Evolutionary conservation across 1,140 invertebrate species (phyloP).

Genomic region (Lerema accius): DNA sequence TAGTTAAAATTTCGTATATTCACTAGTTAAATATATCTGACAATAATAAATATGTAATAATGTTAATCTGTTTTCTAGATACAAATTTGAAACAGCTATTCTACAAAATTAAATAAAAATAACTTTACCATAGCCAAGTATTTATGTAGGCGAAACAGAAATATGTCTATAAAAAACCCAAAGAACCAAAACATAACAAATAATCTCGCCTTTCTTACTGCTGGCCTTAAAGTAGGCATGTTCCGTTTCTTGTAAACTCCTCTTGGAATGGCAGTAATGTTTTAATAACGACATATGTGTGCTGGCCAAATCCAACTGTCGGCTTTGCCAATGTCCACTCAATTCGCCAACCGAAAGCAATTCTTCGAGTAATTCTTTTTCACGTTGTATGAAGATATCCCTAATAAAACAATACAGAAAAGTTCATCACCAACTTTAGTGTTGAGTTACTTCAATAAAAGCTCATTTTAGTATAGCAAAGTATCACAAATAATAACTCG

Average conservation of each 20-base stretch:
- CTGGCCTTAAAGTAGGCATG: slow-evolving; percentile 81
- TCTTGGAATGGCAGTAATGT: slow-evolving; percentile 93
- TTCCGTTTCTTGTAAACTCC: slow-evolving; percentile 87
- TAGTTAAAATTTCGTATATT: too few species aligned
- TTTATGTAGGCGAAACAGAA: not conserved
- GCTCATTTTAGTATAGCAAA: not conserved
- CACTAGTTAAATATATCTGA: too few species aligned
- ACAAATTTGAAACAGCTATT: not conserved
- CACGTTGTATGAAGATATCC: slow-evolving; percentile 95
- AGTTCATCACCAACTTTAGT: too few species aligned
- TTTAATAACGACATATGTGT: slow-evolving; percentile 92
- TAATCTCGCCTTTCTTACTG: slow-evolving; percentile 73
- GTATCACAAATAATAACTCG: slow-evolving; percentile 20
- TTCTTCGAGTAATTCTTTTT: slow-evolving; percentile 94
- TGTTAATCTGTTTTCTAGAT: too few species aligned
- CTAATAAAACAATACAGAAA: slow-evolving; percentile 81
- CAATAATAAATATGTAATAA: too few species aligned
- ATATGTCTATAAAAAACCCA: slow-evolving; percentile 6
- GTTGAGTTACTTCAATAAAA: not conserved
- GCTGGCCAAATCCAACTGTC: slow-evolving; percentile 92
- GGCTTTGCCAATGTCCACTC: slow-evolving; percentile 91
- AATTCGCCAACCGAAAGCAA: slow-evolving; percentile 94
- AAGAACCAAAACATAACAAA: slow-evolving; percentile 22
- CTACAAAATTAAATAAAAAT: not conserved
- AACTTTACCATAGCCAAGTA: not conserved